A percentile compares a stretch with the other conserved stretches of the same genome.
phyloP scores from a whole-genome alignment of 2,113 vertebrate genomes.

The Anarrhichthys ocellatus region DNA sequence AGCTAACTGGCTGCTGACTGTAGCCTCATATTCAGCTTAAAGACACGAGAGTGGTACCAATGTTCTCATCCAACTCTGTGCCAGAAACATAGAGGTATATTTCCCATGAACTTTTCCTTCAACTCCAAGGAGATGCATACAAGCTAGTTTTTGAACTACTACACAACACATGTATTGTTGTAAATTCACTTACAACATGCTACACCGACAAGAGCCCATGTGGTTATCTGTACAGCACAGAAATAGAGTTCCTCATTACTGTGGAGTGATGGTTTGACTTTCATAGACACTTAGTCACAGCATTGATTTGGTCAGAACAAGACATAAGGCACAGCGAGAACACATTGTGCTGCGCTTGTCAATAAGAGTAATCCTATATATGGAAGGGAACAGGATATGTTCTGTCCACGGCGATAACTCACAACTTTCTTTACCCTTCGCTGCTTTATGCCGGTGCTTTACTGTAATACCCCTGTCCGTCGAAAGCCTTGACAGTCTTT shows the following conservation, averaged over 20 bases:
- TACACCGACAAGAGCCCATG: neutral
- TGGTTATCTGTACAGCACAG: neutral
- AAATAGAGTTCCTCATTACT: neutral
- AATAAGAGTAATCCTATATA: slow-evolving; percentile 62
- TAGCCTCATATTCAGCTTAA: no score
- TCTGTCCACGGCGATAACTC: slow-evolving; percentile 65
- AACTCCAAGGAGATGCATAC: neutral
- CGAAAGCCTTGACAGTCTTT: slow-evolving; percentile 47
- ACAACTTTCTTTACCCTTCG: slow-evolving; percentile 59
- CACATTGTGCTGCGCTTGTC: slow-evolving; percentile 53
- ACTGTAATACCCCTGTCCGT: slow-evolving; percentile 60
- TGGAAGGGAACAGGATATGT: slow-evolving; percentile 56
- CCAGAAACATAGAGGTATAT: neutral
- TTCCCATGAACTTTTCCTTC: neutral
- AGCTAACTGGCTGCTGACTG: neutral
- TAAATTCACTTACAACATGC: neutral
- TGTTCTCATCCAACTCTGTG: neutral
- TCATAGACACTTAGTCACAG: slow-evolving; percentile 57
- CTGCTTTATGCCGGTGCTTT: slow-evolving; percentile 57
- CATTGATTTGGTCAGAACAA: slow-evolving; percentile 60
- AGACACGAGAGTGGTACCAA: neutral
- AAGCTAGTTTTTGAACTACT: neutral
- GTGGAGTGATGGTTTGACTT: slow-evolving; percentile 53
- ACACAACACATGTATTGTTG: neutral
- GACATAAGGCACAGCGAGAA: slow-evolving; percentile 44